These are phyloP conservation scores for Poecile montanus DNA, from an alignment of 2,797 vertebrate species.

Conservation along the genomic window DNA sequence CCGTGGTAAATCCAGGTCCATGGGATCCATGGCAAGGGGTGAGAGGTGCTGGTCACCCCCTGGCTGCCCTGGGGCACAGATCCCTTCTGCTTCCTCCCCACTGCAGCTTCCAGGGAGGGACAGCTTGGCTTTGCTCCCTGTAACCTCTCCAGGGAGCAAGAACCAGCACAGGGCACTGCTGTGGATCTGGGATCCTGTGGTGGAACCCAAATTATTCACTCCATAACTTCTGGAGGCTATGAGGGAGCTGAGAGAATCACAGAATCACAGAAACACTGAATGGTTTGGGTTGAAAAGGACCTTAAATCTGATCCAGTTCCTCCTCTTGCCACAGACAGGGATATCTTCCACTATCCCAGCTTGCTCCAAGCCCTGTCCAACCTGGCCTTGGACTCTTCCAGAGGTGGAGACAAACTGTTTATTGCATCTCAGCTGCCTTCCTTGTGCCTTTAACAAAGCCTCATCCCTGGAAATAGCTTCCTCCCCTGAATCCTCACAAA, in stretches of 20 bases:
- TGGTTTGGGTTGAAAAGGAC: neutral
- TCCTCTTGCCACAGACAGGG: neutral
- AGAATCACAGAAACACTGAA: neutral
- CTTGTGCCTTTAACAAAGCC: neutral
- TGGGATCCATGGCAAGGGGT: fast-evolving
- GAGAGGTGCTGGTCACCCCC: neutral
- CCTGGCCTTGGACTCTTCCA: neutral
- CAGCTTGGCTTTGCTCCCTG: neutral
- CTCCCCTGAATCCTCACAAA: neutral
- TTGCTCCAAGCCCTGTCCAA: fast-evolving
- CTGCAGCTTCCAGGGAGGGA: neutral
- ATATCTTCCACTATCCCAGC: neutral
- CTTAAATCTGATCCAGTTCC: neutral
- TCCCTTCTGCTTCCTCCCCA: neutral
- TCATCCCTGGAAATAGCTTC: neutral
- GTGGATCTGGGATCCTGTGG: neutral
- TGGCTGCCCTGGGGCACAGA: neutral
- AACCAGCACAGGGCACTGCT: neutral
- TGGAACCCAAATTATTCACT: neutral
- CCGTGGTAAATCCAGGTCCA: neutral
- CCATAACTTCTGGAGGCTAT: neutral
- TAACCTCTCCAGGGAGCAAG: fast-evolving
- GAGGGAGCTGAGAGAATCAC: neutral
- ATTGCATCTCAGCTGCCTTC: neutral
- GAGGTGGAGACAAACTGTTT: neutral